Evolutionary conservation across 2,797 vertebrate species (phyloP), one percentile per base, ranked within the genome.

Genomic region (Smutsia gigantea): DNA sequence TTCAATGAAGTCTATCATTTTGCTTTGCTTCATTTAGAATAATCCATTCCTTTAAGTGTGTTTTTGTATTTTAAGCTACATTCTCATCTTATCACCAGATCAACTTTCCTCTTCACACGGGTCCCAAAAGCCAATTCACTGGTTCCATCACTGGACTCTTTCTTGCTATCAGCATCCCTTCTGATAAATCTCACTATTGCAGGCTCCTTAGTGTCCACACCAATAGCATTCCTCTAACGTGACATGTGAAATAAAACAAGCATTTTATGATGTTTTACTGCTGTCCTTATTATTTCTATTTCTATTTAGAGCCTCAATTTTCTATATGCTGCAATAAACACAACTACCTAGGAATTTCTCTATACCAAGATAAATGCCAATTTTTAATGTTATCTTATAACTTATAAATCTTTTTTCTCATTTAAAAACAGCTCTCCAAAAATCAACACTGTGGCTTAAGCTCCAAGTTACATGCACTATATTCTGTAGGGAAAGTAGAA

Each of bases 271-370:
- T 69, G 5, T 97, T 97, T 97, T 92, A 77, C 42, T 97, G 91
- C 57, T 75, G 93, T 69, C 19, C 61, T 98, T 97, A 96, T 97
- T 94, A 82, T 90, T 34, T 79, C 92, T 98, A 92, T 98, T 90
- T 97, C 69, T 97, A 98, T 95, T 97, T 97, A 97, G 95, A 95
- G 25, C 27, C 68, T 90, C 87, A 92, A 92, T 87, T 86, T 87
- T 68, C 46, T 86, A 8, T 34, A 34, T 66, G 23, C 21, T 29
- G 5, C 31, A 51, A 11, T 51, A 81, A 81, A 46, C n/a, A 68
- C 23, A 75, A n/a, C 37, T 11, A 63, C 53, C 21, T 2, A 9
- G 29, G 8, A 75, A 82, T 74, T 81, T 86, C 86, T 64, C 68
- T 86, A n/a, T 72, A 34, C n/a, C 29, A 74, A 34, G 42, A 42